Evolutionary conservation across 2,888 invertebrate genomes (phyloP).

Genomic region (Dryococelus australis): DNA sequence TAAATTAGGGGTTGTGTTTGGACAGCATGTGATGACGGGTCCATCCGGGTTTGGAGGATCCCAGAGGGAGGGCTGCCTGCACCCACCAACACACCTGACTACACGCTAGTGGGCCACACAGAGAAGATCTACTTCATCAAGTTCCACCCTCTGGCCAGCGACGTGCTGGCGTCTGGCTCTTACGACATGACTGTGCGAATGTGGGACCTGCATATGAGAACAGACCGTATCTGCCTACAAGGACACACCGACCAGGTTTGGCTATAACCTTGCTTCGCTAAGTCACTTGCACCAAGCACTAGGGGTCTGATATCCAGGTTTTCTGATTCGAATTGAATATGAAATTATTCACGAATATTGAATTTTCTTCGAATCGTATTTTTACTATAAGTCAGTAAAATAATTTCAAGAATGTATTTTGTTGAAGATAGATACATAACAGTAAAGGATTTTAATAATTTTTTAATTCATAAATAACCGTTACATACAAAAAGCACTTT

Average conservation of each 20-base stretch:
- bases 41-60: constrained; percentile 80
- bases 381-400: too few relatives aligned
- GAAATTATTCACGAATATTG: too few relatives aligned
- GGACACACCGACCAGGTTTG: constrained; percentile 80
- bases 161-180: constrained; percentile 87
- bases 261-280: not conserved
- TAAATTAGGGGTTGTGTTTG: too few relatives aligned
- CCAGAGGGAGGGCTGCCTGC: constrained; percentile 76
- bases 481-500: too few relatives aligned
- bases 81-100: constrained; percentile 78
- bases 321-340: too few relatives aligned
- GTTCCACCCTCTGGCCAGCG: constrained; percentile 87
- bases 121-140: constrained; percentile 93
- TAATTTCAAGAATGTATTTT: too few relatives aligned
- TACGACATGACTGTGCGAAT: constrained; percentile 89
- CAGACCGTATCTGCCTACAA: constrained; percentile 71
- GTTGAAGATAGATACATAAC: too few relatives aligned
- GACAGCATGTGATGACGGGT: constrained; percentile 86
- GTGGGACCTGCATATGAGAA: constrained; percentile 78
- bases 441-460: too few relatives aligned
- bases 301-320: too few relatives aligned
- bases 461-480: too few relatives aligned
- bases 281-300: not conserved
- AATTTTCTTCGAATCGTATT: too few relatives aligned
- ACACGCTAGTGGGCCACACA: constrained; percentile 72